These are phyloP conservation scores for Lasioglossum leucozonium DNA, from an alignment of 2,888 invertebrate species.

Conservation along the genomic window DNA sequence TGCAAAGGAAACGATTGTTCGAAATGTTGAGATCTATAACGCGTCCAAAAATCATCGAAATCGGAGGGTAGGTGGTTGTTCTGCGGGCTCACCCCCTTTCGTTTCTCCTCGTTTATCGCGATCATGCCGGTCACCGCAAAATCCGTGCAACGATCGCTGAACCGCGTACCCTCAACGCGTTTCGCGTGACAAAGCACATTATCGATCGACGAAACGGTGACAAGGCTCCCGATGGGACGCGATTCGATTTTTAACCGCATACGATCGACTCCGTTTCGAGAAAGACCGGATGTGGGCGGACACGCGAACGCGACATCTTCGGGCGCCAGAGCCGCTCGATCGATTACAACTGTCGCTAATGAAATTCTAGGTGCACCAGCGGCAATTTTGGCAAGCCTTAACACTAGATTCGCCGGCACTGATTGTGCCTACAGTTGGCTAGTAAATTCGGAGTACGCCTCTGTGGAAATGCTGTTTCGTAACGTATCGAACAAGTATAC, in stretches of 20 bases:
- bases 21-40: too few species aligned
- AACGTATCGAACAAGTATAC: too few species aligned
- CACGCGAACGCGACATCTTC: constrained; percentile 1
- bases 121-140: constrained; percentile 30
- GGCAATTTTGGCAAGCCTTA: constrained; percentile 63
- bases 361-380: constrained; percentile 53
- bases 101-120: neutral
- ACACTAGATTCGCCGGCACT: neutral
- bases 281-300: constrained; percentile 4
- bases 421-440: constrained; percentile 9
- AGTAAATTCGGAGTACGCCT: neutral
- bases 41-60: neutral
- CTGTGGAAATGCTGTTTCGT: neutral
- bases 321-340: constrained; percentile 10
- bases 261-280: neutral
- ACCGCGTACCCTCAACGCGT: constrained; percentile 63
- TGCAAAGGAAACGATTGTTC: too few species aligned
- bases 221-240: constrained; percentile 31
- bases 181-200: constrained; percentile 68
- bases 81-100: neutral
- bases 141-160: constrained; percentile 53
- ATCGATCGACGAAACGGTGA: constrained; percentile 65
- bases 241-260: constrained; percentile 33
- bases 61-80: neutral
- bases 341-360: constrained; percentile 48